These are phyloP conservation scores for Pedetes capensis DNA, from an alignment of 2,113 vertebrate species.

Conservation along the genomic window DNA sequence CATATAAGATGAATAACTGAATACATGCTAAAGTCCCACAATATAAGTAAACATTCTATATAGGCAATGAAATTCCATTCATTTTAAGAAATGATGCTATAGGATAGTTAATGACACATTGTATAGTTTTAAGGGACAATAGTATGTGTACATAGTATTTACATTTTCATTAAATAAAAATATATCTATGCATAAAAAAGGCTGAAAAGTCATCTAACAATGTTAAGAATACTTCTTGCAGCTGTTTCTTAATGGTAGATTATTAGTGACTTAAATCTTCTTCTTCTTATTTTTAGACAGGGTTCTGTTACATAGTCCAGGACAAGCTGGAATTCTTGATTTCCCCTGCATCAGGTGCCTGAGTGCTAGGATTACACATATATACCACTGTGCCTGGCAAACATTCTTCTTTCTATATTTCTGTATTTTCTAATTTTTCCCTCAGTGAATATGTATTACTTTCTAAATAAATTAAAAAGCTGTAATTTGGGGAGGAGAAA, in stretches of 20 bases:
- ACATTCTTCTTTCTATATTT: not conserved
- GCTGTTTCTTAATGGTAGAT: not conserved
- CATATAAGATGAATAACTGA: not conserved
- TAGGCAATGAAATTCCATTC: not conserved
- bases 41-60: not conserved
- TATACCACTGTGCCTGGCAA: too few species aligned
- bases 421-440: conserved; percentile 15
- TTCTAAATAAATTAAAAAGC: conserved; percentile 10
- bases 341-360: too few species aligned
- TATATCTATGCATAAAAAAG: not conserved
- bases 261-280: not conserved
- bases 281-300: not conserved
- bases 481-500: not conserved
- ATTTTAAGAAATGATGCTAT: not conserved
- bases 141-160: not conserved
- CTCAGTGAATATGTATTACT: not conserved
- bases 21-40: not conserved
- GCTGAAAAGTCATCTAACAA: not conserved
- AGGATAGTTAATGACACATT: not conserved
- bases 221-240: not conserved
- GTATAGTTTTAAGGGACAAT: not conserved
- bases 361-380: too few species aligned
- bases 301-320: too few species aligned
- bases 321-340: too few species aligned
- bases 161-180: not conserved